Conservation (phyloP, 2,113 vertebrate species). For the Edolisoma coerulescens region DNA sequence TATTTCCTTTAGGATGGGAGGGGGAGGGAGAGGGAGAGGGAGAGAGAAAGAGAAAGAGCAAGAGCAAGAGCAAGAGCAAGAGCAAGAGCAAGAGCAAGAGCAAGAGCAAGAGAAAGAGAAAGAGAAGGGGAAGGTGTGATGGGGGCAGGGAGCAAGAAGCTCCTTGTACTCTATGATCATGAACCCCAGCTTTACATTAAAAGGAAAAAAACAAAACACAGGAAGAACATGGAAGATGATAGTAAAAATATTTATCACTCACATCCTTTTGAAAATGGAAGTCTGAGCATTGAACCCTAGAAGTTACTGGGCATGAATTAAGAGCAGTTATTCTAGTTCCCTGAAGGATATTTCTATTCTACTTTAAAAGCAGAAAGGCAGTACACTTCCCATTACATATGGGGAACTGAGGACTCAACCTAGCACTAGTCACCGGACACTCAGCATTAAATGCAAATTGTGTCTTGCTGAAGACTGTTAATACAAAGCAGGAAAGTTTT, state of each 20-base stretch:
- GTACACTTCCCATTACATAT: background rate
- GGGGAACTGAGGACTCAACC: background rate
- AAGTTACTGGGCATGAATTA: background rate
- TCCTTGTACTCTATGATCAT: background rate
- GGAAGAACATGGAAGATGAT: background rate
- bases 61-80: too few species aligned
- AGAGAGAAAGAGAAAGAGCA: too few species aligned
- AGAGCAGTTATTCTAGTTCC: background rate
- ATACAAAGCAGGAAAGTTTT: background rate
- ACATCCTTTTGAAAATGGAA: background rate
- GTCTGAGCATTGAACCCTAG: background rate
- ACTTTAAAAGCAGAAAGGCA: background rate
- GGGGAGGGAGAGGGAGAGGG: too few species aligned
- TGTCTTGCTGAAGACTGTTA: background rate
- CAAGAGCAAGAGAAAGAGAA: too few species aligned
- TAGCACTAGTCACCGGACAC: background rate
- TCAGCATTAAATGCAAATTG: background rate
- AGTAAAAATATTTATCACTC: background rate
- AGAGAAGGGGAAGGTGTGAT: too few species aligned
- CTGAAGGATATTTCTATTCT: background rate
- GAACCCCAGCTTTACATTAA: background rate
- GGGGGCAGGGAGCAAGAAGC: background rate
- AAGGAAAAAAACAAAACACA: background rate
- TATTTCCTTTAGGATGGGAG: background rate
- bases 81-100: too few species aligned